Conservation (phyloP, 2,888 invertebrate species). For the Athalia circularis region DNA sequence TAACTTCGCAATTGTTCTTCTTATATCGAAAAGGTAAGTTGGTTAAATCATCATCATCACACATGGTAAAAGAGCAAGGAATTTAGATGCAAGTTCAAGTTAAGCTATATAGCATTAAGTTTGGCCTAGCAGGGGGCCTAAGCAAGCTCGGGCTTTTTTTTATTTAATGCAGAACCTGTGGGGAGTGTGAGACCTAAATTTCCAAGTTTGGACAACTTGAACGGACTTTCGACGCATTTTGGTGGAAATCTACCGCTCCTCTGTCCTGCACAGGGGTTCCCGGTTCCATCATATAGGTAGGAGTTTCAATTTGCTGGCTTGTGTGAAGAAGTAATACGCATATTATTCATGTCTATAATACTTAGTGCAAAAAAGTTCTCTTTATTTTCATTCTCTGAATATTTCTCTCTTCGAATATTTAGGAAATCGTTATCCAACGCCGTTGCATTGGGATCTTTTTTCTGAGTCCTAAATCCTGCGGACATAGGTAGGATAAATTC, state of each 20-base stretch:
- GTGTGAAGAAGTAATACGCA: slow-evolving; percentile 22
- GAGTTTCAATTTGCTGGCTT: slow-evolving; percentile 40
- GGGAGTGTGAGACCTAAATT: slow-evolving; percentile 81
- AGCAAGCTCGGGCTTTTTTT: slow-evolving; percentile 48
- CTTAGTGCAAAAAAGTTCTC: slow-evolving; percentile 17
- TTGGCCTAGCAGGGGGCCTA: slow-evolving; percentile 47
- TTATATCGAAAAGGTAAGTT: slow-evolving; percentile 50
- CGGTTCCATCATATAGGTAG: slow-evolving; percentile 64
- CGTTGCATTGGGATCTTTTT: not conserved
- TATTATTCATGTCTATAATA: slow-evolving; percentile 16
- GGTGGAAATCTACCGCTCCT: slow-evolving; percentile 77
- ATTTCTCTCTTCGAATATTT: slow-evolving; percentile 7
- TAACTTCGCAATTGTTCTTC: slow-evolving; percentile 49
- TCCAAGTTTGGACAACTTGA: slow-evolving; percentile 56
- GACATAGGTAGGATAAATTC: slow-evolving; percentile 21
- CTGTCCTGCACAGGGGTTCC: slow-evolving; percentile 83
- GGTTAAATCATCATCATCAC: slow-evolving; percentile 20
- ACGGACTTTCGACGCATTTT: slow-evolving; percentile 54
- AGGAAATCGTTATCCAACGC: not conserved
- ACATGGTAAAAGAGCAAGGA: slow-evolving; percentile 32
- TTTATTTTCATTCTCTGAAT: slow-evolving; percentile 27
- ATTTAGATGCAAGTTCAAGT: slow-evolving; percentile 41
- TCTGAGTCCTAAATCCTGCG: not conserved
- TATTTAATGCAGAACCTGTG: slow-evolving; percentile 77
- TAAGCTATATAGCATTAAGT: slow-evolving; percentile 37